Conservation (phyloP, 2,888 invertebrate genomes). For the Parapristionchus giblindavisi region DNA sequence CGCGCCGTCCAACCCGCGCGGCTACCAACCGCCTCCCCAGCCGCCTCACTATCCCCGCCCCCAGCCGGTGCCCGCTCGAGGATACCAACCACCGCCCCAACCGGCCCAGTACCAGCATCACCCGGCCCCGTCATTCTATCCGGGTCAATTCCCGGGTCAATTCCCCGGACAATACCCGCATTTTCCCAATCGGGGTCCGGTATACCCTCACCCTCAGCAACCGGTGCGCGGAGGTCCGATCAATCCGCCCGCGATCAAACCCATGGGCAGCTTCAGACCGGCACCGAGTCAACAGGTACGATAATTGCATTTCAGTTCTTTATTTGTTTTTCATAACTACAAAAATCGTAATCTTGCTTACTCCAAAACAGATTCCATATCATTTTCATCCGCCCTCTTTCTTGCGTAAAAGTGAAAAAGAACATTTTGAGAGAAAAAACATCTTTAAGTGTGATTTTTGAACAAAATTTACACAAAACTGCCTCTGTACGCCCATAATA, state of each 20-base stretch:
- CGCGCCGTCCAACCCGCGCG: not conserved
- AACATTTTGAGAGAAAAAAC: not conserved
- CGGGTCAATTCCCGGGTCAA: too few species aligned
- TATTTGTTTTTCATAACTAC: too few species aligned
- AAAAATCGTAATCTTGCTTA: too few species aligned
- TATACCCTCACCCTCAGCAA: not conserved
- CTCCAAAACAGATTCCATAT: too few species aligned
- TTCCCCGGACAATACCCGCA: not conserved
- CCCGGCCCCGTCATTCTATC: too few species aligned
- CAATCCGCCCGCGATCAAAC: conserved; percentile 6
- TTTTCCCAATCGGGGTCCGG: not conserved
- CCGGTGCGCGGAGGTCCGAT: not conserved
- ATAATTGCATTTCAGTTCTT: not conserved
- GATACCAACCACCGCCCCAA: conserved; percentile 19
- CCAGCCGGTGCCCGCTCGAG: not conserved
- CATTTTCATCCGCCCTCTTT: too few species aligned
- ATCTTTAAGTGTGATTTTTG: not conserved
- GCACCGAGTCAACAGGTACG: not conserved
- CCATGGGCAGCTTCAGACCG: not conserved
- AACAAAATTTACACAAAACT: not conserved
- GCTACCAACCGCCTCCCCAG: conserved; percentile 32
- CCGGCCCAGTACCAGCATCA: conserved; percentile 12
- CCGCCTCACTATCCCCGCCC: conserved; percentile 7
- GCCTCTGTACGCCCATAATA: not conserved
- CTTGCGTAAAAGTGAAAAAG: not conserved